These are phyloP conservation scores for Circaetus gallicus DNA, from an alignment of 2,113 vertebrate species.

Conservation along the genomic window DNA sequence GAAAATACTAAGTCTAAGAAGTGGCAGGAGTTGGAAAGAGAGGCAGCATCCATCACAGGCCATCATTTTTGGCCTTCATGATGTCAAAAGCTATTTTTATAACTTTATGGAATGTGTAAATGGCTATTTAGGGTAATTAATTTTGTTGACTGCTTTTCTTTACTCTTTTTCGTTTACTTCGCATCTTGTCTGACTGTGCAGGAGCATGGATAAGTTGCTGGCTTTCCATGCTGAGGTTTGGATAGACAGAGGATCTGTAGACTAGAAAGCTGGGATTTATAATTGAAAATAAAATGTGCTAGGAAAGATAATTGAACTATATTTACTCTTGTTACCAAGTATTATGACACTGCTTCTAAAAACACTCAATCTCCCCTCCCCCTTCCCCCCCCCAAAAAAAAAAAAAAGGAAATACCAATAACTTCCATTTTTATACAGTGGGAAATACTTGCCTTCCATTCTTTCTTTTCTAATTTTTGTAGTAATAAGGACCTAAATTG, in stretches of 20 bases:
- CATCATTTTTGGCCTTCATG: not conserved
- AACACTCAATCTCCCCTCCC: not conserved
- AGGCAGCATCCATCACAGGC: not conserved
- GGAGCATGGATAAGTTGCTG: not conserved
- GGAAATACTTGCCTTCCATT: accelerated
- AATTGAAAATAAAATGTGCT: not conserved
- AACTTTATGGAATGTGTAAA: not conserved
- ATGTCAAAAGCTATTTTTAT: not conserved
- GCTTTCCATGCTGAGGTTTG: not conserved
- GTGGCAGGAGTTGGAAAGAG: not conserved
- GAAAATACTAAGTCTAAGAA: not conserved
- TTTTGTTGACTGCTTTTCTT: not conserved
- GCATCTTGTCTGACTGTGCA: not conserved
- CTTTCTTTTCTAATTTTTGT: not conserved
- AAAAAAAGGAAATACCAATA: not conserved
- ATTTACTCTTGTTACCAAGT: not conserved
- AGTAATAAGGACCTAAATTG: not conserved
- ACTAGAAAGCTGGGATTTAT: not conserved
- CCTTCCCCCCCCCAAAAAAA: accelerated
- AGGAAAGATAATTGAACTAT: not conserved
- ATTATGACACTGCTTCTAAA: not conserved
- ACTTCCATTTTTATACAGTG: not conserved
- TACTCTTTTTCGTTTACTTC: not conserved
- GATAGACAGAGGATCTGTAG: not conserved
- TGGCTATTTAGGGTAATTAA: not conserved